Base-by-base conservation (phyloP, 2,113 vertebrate species). In the Rhinolophus ferrumequinum region DNA sequence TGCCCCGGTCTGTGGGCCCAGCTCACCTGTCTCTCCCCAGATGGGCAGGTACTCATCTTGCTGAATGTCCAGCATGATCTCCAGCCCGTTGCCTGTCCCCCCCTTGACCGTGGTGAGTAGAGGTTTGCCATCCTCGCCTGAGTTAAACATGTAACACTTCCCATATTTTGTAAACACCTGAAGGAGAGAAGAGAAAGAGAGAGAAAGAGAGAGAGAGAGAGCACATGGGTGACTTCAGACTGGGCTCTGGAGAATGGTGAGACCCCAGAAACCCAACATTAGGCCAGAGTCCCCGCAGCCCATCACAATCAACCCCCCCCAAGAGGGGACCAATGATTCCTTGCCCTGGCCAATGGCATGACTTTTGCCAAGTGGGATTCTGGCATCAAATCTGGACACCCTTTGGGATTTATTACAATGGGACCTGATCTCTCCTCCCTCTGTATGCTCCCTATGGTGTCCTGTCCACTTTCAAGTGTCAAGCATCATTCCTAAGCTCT, bases 121-220 rank as follows among this genome's bases (percentile, higher is more conserved):
- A 83, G 99, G 99, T 93, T 99, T 99, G 66, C 99, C 99, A 69
- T 99, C 99, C 98, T 99, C 99, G 76, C 99, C 99, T 82, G 99
- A 99, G 97, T 99, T 99, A 98, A 99, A 99, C 99, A 99, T 99
- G 98, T 99, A 99, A 98, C 99, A 99, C 98, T 99, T 99, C 94
- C 99, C 99, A 41, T 99, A 99, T 96, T 99, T 99, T 98, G 99
- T 99, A 99, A 99, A 99, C 97, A 99, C 99, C 99, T 99, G 98
- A 0, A 8, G 88, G 95, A 94, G 83, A 98, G 82, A 97, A 97
- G 95, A 93, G 72, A 97, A 72, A 96, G 93, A 97, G 95, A 94
- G 83, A 98, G 82, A 97, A 13, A 97, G 95, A 93, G 72, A 97
- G 73, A 96, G 73, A 96, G 60, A 92, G 58, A 97, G 47, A 82